Evolutionary conservation across 2,888 invertebrate species (phyloP), one percentile per base, ranked within the genome.

Genomic region (Napeogenes sylphis): DNA sequence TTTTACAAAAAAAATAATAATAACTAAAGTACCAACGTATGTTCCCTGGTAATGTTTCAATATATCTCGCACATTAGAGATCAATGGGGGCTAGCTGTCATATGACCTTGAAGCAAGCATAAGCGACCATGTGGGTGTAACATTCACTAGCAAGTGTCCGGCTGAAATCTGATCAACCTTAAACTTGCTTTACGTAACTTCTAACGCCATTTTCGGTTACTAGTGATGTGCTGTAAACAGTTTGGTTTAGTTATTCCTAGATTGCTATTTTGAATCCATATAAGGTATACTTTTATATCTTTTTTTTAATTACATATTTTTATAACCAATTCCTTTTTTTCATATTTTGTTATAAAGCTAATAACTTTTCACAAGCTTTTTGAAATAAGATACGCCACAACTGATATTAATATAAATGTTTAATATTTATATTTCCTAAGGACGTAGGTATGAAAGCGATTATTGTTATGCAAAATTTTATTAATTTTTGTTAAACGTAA

Each of bases 131-230:
- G 75, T 73, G 70, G 70, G 72, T 73, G 75, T 71, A 68, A 71
- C 69, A 65, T 68, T 69, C 73, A 71, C 71, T 59, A 66, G 65
- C 72, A 71, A 69, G 63, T 64, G 68, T 66, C 70, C 70, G 67
- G 69, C 68, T 68, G 69, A 71, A 77, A 75, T 73, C 79, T 75
- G 72, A 74, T 65, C 74, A 84, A 73, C 85, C 86, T 86, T 85
- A 85, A 86, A 86, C 87, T 85, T 85, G 84, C 73, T 66, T 84
- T 82, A 84, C 81, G 82, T 83, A 81, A 84, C 64, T 56, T 67
- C 77, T 67, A 75, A 76, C 76, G 75, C 70, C 73, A 71, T 65
- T 66, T 67, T 63, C 60, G 56, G 65, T 54, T 56, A 53, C 67
- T 70, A 70, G 70, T 71, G 70, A 69, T 69, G 68, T 68, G 61